Base-by-base conservation (phyloP, 2,888 invertebrate genomes). In the Dicyrtomina minuta region DNA sequence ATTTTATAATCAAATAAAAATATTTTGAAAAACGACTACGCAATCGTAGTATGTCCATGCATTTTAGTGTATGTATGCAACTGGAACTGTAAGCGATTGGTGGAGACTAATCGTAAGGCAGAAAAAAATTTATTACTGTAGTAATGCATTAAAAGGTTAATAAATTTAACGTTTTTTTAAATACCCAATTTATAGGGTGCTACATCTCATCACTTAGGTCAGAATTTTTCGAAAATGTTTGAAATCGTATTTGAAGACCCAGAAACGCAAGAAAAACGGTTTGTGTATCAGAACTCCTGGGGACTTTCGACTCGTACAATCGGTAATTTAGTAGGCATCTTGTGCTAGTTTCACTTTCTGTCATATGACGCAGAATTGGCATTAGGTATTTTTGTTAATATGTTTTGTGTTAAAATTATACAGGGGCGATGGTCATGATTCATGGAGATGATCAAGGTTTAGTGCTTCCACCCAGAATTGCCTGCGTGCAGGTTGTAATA, bases 201-300 rank as follows among this genome's bases (percentile, higher is more conserved):
- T 0, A 99, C 99, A 0, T 98, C 98, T 66, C 99, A 99, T 83
- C 96, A 97, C 83, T 84, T 99, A 67, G 99, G 99, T 0, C 98
- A 99, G 84, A 99, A 99, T 84, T 99, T 99, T 84, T 95, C 97
- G 0, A 96, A 94, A 84, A 99, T 99, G 96, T 99, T 99, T 83
- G 96, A 98, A 78, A 95, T 99, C 69, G 87, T 91, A 12, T 95
- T 89, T 80, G 97, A 98, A 82, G 92, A 97, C 81, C 95, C 95
- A 0, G 91, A 92, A 79, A 92, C 92, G 0, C 90, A 82, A 2
- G 81, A 92, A 77, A 88, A 90, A 77, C 93, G 82, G 73, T 85
- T 87, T 81, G 96, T 94, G 1, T 96, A 88, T 83, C 99, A 99
- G 83, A 99, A 99, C 84, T 98, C 97, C 0, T 99, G 98, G 98